Base-by-base conservation (phyloP, 2,113 vertebrate genomes). In the Alligator sinensis region DNA sequence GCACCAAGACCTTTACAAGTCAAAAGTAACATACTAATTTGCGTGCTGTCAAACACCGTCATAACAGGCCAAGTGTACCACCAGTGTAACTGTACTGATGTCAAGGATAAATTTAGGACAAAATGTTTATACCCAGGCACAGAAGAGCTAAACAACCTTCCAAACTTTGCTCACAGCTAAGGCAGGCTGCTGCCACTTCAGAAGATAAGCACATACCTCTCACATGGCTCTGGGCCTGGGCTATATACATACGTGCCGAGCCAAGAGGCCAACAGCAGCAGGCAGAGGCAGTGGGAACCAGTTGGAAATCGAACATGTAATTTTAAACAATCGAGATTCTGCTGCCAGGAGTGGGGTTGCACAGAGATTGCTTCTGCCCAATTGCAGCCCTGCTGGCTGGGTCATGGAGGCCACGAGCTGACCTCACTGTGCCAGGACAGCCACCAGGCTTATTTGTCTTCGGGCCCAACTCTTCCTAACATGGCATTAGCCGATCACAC, bases 391-490 rank as follows among this genome's bases (percentile, higher is more conserved):
- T 21, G 0, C 64, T 1, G 6, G 21, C 30, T 24, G 16, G 14
- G 19, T n/a, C 24, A 21, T 12, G 3, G n/a, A 72, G 70, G 12
- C 17, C 70, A 3, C n/a, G 38, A 11, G 3, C 21, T 24, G 34
- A 30, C 70, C 34, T 47, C 21, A 19, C 70, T 6, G 34, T 22
- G 34, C 68, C 30, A 13, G 30, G 30, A 11, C 34, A 15, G 77
- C 38, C 70, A 8, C 0, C 0, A 0, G 58, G 11, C 25, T 34
- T 2, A 0, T 22, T 11, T 62, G 34, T 8, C 77, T 10, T 8
- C 0, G 3, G 2, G 19, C 25, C 30, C 34, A 60, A 5, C 28
- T 38, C 21, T n/a, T 57, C 54, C 66, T 74, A 80, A 59, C 55
- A 24, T 16, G 1, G 14, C 1, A 0, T 72, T 66, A 87, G 68